These are phyloP conservation scores for Nasonovia ribisnigri DNA, from an alignment of 2,888 invertebrate genomes.

Conservation along the genomic window DNA sequence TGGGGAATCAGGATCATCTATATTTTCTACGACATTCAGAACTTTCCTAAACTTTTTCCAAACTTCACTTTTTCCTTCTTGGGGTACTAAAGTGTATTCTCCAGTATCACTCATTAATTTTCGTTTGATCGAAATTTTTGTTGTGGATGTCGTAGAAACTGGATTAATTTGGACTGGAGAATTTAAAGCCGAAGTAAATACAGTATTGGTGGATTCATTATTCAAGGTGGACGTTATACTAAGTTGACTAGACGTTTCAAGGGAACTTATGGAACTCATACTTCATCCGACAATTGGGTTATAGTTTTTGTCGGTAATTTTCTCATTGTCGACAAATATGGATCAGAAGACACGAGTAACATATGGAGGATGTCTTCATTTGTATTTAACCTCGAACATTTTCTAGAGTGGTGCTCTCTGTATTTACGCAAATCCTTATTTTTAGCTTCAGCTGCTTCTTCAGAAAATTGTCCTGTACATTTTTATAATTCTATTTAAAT, in stretches of 20 bases:
- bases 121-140: neutral
- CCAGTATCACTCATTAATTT: slow-evolving; percentile 4
- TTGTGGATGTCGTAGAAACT: neutral
- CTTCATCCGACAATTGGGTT: too few relatives aligned
- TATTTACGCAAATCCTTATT: too few relatives aligned
- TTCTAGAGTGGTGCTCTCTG: too few relatives aligned
- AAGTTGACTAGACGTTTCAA: slow-evolving; percentile 1
- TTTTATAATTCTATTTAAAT: too few relatives aligned
- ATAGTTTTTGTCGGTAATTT: too few relatives aligned
- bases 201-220: neutral
- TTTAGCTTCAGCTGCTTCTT: too few relatives aligned
- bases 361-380: too few relatives aligned
- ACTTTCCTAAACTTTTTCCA: neutral
- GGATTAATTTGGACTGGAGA: neutral
- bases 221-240: slow-evolving; percentile 12
- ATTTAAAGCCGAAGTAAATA: slow-evolving; percentile 1
- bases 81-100: neutral
- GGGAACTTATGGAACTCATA: neutral
- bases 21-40: neutral
- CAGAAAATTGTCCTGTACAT: too few relatives aligned
- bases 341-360: too few relatives aligned
- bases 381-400: too few relatives aligned
- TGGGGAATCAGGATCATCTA: neutral
- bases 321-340: too few relatives aligned
- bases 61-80: neutral